phyloP scores from a whole-genome alignment of 2,888 invertebrate species.

The Scelioninae gen. 1 region DNA sequence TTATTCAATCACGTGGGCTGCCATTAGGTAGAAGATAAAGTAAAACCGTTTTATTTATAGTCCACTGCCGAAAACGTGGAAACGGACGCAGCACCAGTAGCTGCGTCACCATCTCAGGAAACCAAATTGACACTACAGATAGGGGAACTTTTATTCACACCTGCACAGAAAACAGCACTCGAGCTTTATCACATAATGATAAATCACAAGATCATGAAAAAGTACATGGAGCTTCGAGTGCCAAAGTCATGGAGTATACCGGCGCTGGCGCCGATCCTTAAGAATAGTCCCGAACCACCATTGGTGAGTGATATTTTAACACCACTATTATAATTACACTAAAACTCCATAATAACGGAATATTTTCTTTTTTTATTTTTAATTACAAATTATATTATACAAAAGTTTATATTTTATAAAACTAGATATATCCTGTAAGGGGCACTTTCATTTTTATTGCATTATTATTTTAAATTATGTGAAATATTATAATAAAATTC shows the following conservation, averaged over 20 bases:
- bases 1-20: too few relatives aligned
- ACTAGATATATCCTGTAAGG: too few relatives aligned
- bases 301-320: constrained; percentile 81
- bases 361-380: too few relatives aligned
- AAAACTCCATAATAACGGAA: too few relatives aligned
- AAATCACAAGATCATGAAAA: constrained; percentile 91
- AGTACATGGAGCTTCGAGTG: constrained; percentile 89
- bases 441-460: too few relatives aligned
- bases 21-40: too few relatives aligned
- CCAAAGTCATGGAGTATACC: constrained; percentile 92
- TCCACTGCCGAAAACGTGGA: constrained; percentile 56
- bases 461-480: too few relatives aligned
- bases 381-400: too few relatives aligned
- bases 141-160: constrained; percentile 73
- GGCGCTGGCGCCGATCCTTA: constrained; percentile 86
- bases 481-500: too few relatives aligned
- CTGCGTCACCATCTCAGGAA: constrained; percentile 74
- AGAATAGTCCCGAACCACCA: constrained; percentile 90
- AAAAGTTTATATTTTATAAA: too few relatives aligned
- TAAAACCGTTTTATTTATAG: too few relatives aligned
- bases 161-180: constrained; percentile 76
- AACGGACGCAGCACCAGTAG: constrained; percentile 75
- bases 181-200: constrained; percentile 87
- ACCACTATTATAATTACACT: too few relatives aligned
- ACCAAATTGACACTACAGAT: constrained; percentile 74